Base-by-base conservation (phyloP, 2,888 invertebrate species). In the Reticulitermes lucifugus region DNA sequence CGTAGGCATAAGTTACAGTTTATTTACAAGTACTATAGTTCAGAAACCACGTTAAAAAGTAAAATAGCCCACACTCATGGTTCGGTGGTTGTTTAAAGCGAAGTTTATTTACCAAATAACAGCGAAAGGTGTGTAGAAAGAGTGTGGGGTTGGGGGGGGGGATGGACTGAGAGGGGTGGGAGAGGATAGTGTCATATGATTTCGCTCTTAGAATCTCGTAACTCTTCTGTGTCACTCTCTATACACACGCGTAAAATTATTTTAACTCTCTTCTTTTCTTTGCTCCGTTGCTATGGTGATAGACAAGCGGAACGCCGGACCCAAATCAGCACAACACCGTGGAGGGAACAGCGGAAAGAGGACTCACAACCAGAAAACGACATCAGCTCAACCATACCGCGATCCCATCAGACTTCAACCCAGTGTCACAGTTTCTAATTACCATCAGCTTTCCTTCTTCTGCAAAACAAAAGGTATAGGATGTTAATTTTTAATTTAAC, bases 241-340 rank as follows among this genome's bases (percentile, higher is more conserved):
- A 46, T 6, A 46, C 55, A 18, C 55, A 18, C 14, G 55, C 55
- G 55, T 55, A 55, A 55, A 55, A 14, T 55, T 55, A 55, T 55
- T 55, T 73, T 29, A 43, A 73, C 25, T 73, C 73, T 73, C 35
- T 70, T n/a, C 10, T 29, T 25, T 12, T 73, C 21, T 41, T 73
- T 73, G 73, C 41, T 80, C 80, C 60, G 80, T 35, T 80, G 60
- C 35, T 41, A 29, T 59, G 80, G 41, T 81, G 81, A 81, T 70
- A 70, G 81, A 81, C 43, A 70, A 43, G 81, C 81, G 81, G 81
- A 81, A 81, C 81, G 14, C 65, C 70, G 81, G 81, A 81, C 81
- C 81, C 81, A 81, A 70, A 81, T 81, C 81, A 81, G n/a, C 81
- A 81, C 65, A 80, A 29, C 43, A 65, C 41, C 81, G 81, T 81